A percentile compares a stretch with the other conserved stretches of the same genome.
phyloP scores from a whole-genome alignment of 2,113 vertebrate genomes.

The Pterocles gutturalis region DNA sequence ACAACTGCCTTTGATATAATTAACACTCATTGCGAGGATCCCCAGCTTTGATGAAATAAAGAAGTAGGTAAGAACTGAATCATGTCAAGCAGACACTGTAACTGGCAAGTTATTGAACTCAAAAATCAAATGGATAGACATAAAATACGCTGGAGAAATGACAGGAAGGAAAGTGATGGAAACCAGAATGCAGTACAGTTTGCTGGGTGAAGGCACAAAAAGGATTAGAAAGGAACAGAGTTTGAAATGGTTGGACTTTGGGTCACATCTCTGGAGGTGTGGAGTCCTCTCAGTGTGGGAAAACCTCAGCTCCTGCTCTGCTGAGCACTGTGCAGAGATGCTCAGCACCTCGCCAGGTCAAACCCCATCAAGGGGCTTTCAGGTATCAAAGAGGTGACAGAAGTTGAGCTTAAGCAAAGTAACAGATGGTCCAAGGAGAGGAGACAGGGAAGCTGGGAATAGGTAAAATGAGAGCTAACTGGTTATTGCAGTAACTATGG shows the following conservation, averaged over 20 bases:
- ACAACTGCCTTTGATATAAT: neutral
- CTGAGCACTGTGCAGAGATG: accelerated
- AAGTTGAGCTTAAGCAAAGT: neutral
- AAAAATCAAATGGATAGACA: neutral
- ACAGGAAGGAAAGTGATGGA: neutral
- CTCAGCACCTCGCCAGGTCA: neutral
- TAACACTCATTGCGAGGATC: neutral
- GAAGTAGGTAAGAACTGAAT: neutral
- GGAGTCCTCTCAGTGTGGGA: neutral
- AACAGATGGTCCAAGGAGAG: neutral
- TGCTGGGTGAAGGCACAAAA: neutral
- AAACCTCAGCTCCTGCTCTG: neutral
- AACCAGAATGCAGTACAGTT: neutral
- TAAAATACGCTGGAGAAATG: neutral
- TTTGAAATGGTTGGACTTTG: neutral
- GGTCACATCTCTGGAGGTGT: neutral
- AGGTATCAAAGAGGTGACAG: neutral
- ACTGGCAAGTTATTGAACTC: neutral
- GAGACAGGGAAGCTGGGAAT: neutral
- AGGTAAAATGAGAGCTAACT: neutral
- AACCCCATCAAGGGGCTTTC: no score
- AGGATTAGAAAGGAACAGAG: neutral
- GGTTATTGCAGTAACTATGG: neutral
- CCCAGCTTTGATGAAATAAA: neutral
- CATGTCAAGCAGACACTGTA: neutral